phyloP scores from a whole-genome alignment of 2,113 vertebrate species.

The Poeciliopsis retropinna region DNA sequence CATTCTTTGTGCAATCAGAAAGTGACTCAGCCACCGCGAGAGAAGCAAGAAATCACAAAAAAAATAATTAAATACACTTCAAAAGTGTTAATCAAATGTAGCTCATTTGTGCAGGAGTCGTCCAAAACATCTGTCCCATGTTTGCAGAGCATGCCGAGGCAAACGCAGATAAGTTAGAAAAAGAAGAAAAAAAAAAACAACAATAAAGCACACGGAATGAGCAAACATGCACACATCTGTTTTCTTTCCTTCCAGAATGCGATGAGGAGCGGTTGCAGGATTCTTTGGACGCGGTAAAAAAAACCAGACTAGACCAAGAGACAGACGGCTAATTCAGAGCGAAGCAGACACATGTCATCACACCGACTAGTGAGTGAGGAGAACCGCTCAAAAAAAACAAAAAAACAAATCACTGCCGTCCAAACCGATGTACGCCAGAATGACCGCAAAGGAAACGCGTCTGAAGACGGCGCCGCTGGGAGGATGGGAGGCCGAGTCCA shows the following conservation, averaged over 20 bases:
- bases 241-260: constrained; percentile 10
- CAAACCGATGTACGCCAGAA: constrained; percentile 26
- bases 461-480: constrained; percentile 15
- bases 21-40: constrained; percentile 14
- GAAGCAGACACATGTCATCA: constrained; percentile 43
- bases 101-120: constrained; percentile 12
- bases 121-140: constrained; percentile 2
- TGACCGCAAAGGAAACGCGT: constrained; percentile 20
- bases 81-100: constrained; percentile 26
- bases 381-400: constrained; percentile 2
- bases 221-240: constrained; percentile 20
- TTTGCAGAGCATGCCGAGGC: constrained; percentile 49
- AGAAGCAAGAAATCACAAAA: constrained; percentile 23
- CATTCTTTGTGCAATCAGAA: constrained; percentile 40
- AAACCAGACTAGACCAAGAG: constrained; percentile 50
- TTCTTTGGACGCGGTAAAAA: constrained; percentile 28
- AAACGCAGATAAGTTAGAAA: constrained; percentile 18
- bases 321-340: constrained; percentile 35
- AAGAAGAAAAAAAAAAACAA: neutral
- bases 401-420: neutral
- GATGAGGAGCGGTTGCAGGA: constrained; percentile 21
- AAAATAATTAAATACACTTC: constrained; percentile 22
- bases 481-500: constrained; percentile 24
- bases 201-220: constrained; percentile 11
- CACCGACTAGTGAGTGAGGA: constrained; percentile 42